These are phyloP conservation scores for Mastigias papua DNA, from an alignment of 30 jellyfish, hydroid and myxozoan genomes.

Conservation along the genomic window DNA sequence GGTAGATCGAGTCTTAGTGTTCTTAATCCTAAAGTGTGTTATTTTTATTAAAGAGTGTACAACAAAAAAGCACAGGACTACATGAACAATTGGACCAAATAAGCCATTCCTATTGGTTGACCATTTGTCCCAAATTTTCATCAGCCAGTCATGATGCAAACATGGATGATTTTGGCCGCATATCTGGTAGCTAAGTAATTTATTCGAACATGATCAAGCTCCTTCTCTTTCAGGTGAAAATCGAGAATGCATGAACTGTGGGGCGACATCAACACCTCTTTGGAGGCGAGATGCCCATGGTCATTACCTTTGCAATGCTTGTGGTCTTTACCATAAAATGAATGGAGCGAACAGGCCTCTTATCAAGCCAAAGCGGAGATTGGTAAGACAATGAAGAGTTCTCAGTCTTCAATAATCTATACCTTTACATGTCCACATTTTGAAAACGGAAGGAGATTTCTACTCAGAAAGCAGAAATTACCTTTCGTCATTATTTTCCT, in stretches of 20 bases:
- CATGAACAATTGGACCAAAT: too few relatives aligned
- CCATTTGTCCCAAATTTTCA: too few relatives aligned
- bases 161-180: too few relatives aligned
- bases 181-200: too few relatives aligned
- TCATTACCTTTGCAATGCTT: conserved; percentile 96
- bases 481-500: not conserved
- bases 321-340: conserved; percentile 98
- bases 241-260: conserved; percentile 98
- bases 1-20: too few relatives aligned
- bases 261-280: conserved; percentile 98
- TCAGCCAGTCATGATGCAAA: too few relatives aligned
- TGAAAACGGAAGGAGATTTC: not conserved
- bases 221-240: conserved; percentile 80
- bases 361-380: conserved; percentile 94
- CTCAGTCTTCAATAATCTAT: not conserved
- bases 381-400: conserved; percentile 84
- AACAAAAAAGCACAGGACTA: too few relatives aligned
- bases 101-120: too few relatives aligned
- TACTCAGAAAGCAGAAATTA: not conserved
- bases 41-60: too few relatives aligned
- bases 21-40: too few relatives aligned
- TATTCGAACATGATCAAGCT: too few relatives aligned
- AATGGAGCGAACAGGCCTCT: conserved; percentile 98
- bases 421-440: not conserved
- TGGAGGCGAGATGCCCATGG: conserved; percentile 99